Evolutionary conservation across 2,888 invertebrate genomes (phyloP), one percentile per base, ranked within the genome.

Genomic region (Euplagia quadripunctaria): DNA sequence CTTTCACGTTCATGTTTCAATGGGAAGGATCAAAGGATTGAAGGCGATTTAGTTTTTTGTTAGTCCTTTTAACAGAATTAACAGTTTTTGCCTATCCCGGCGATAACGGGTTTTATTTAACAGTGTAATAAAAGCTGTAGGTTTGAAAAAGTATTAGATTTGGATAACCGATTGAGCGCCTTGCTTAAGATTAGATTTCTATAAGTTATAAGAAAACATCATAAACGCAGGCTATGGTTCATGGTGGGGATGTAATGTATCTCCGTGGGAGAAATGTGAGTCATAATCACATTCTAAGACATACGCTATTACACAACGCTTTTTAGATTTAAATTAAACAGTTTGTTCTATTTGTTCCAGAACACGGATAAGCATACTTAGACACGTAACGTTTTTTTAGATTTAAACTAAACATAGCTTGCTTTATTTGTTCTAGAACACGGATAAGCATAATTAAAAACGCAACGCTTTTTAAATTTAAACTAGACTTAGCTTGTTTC

Each of bases 1-100:
- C 79, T 66, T 73, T 72, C 66, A 82, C 74, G 82, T 82, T 77
- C 89, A 88, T 86, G 85, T 88, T 87, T 86, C 86, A 84, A 85
- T 85, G 85, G 86, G 73, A 81, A 70, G 83, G 87, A 86, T 88
- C 85, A 87, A 80, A 78, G 81, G 81, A 78, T 82, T 82, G 79
- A 71, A 75, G 68, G 70, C 75, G 80, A 83, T 84, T 82, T 84
- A 82, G 81, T 84, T 84, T 84, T 87, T 82, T 82, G 83, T 81
- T 79, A 76, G 72, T 77, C 70, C 77, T 79, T 71, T 72, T 76
- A 74, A 77, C 68, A 65, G 70, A 14, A 68, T 82, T 78, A 77
- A 68, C 68, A 31, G 67, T 64, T 79, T 79, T 74, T 55, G 31
- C 31, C 63, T 52, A 5, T 43, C 7, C 4, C 17, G 17, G 17